Conservation (phyloP, 2,113 vertebrate species). For the Nothobranchius furzeri region DNA sequence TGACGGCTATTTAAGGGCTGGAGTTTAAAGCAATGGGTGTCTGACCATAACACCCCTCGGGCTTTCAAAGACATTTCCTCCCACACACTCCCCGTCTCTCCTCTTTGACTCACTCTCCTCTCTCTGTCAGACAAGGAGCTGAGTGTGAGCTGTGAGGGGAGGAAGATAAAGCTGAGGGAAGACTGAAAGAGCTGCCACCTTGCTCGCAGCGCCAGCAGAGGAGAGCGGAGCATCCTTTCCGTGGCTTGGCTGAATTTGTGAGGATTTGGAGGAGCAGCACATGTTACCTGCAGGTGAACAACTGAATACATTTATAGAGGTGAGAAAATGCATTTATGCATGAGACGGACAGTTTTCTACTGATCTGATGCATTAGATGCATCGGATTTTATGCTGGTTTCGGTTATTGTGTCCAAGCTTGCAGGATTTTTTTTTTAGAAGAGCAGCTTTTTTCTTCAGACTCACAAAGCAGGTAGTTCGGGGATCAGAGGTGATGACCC, state of each 20-base stretch:
- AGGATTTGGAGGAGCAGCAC: constrained; percentile 18
- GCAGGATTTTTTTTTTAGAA: neutral
- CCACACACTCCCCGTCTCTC: constrained; percentile 28
- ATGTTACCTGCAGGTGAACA: constrained; percentile 12
- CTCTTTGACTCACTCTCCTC: constrained; percentile 18
- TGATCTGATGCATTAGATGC: neutral
- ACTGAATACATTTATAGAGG: constrained; percentile 17
- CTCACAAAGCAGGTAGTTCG: neutral
- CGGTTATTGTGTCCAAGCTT: neutral
- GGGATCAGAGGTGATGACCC: constrained; percentile 32
- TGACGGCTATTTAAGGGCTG: constrained; percentile 68
- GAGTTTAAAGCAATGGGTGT: constrained; percentile 63
- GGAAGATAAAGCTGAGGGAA: constrained; percentile 46
- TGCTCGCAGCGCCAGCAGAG: constrained; percentile 31
- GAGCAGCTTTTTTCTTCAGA: too few relatives aligned
- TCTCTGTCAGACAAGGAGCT: constrained; percentile 46
- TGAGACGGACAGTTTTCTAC: neutral
- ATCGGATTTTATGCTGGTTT: neutral
- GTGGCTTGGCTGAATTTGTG: constrained; percentile 20
- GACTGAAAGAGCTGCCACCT: constrained; percentile 52
- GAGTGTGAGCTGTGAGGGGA: constrained; percentile 49
- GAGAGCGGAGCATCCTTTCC: constrained; percentile 36
- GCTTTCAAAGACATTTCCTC: constrained; percentile 67
- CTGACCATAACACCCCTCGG: constrained; percentile 68
- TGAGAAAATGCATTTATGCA: constrained; percentile 30